These are phyloP conservation scores for Trachymyrmex cornetzi DNA, from an alignment of 1,140 invertebrate species.

Conservation along the genomic window DNA sequence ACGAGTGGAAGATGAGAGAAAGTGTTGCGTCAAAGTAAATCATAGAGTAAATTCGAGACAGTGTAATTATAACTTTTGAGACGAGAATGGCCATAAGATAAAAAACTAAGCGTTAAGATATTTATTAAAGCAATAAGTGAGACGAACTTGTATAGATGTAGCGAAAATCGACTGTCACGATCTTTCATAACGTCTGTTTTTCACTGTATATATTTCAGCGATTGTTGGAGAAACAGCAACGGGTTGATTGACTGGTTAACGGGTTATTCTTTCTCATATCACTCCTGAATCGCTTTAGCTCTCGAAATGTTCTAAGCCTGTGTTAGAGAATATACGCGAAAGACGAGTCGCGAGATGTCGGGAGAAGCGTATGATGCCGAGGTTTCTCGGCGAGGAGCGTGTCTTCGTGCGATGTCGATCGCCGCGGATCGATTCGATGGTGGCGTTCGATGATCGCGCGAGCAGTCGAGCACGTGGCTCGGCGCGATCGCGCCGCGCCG, in stretches of 20 bases:
- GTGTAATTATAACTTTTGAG: neutral
- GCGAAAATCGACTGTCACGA: neutral
- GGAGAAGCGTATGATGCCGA: neutral
- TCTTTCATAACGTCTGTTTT: neutral
- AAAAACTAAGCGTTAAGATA: neutral
- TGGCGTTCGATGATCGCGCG: neutral
- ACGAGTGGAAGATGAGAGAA: neutral
- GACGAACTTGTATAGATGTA: neutral
- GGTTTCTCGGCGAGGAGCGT: neutral
- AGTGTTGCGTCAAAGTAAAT: neutral
- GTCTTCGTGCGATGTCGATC: conserved; percentile 3
- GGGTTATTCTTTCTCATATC: conserved; percentile 5
- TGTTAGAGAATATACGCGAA: neutral
- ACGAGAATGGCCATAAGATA: neutral
- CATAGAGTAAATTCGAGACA: neutral
- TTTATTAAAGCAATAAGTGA: neutral
- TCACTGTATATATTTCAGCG: neutral
- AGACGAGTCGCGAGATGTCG: neutral
- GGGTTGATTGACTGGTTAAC: conserved; percentile 8
- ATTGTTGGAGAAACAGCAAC: neutral
- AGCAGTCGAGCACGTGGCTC: conserved; percentile 47
- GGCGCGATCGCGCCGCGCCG: conserved; percentile 33
- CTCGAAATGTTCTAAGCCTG: neutral
- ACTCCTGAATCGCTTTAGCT: neutral
- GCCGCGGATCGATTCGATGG: conserved; percentile 9